These are phyloP conservation scores for Corvus moneduloides DNA, from an alignment of 2,113 vertebrate genomes.

Conservation along the genomic window DNA sequence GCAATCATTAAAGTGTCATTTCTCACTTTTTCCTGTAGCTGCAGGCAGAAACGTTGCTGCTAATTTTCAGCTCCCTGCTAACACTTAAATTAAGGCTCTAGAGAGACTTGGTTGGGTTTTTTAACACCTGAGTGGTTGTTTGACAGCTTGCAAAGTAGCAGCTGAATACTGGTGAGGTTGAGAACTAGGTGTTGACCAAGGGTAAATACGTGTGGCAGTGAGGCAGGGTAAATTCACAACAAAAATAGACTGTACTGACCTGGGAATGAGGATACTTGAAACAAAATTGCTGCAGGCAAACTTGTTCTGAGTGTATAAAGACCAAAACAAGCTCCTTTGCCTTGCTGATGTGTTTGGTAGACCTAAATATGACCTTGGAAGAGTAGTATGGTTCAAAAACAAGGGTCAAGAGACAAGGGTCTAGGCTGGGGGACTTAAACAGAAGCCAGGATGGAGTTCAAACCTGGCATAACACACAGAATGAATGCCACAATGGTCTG, in stretches of 20 bases:
- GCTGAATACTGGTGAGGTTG: constrained; percentile 41
- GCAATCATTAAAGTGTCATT: constrained; percentile 51
- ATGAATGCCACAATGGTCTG: background rate
- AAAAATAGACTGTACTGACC: constrained; percentile 48
- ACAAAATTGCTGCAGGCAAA: constrained; percentile 26
- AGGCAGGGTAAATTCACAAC: constrained; percentile 31
- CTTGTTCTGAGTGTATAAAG: background rate
- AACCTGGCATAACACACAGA: background rate
- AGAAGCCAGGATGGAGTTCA: background rate
- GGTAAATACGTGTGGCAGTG: constrained; percentile 39
- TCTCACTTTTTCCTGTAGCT: constrained; percentile 32
- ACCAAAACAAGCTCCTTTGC: background rate
- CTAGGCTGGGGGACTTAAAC: background rate
- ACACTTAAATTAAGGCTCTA: constrained; percentile 56
- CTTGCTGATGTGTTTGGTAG: background rate
- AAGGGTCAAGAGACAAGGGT: background rate
- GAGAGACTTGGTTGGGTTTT: constrained; percentile 33
- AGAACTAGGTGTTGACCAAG: constrained; percentile 60
- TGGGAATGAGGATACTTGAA: constrained; percentile 42
- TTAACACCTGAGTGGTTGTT: constrained; percentile 52
- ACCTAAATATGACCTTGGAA: constrained; percentile 1
- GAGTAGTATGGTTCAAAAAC: background rate
- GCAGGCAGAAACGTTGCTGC: constrained; percentile 34
- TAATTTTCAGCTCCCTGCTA: constrained; percentile 67
- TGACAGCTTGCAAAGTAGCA: constrained; percentile 59